These are phyloP conservation scores for Morbakka virulenta DNA, from an alignment of 30 jellyfish, hydroid and myxozoan genomes.

Conservation along the genomic window DNA sequence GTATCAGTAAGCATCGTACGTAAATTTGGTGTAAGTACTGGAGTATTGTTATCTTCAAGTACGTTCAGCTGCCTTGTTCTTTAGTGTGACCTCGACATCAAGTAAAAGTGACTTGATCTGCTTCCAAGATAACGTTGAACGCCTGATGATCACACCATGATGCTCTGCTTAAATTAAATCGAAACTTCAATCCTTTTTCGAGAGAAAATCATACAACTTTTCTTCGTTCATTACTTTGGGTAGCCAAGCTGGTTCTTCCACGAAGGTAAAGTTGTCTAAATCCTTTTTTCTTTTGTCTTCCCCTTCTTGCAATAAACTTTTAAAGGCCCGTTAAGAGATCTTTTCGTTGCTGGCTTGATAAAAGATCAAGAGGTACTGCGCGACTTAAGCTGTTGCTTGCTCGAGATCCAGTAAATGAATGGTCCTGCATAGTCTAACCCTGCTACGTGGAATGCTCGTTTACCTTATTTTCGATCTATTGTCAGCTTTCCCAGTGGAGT, in stretches of 20 bases:
- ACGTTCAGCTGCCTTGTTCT: too few species aligned
- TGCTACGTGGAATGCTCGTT: constrained; percentile 5
- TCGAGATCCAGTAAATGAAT: not conserved
- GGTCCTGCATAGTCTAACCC: constrained; percentile 53
- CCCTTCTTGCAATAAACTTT: constrained; percentile 27
- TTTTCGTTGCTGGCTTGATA: constrained; percentile 14
- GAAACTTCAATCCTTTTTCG: constrained; percentile 24
- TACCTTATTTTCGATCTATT: constrained; percentile 10
- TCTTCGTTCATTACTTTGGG: constrained; percentile 17
- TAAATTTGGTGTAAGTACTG: too few species aligned
- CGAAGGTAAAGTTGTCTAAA: constrained; percentile 23
- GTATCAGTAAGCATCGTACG: too few species aligned
- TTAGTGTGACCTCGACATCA: too few species aligned
- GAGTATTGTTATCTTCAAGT: too few species aligned
- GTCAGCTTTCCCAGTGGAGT: constrained; percentile 38
- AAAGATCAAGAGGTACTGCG: constrained; percentile 22
- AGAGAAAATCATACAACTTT: constrained; percentile 6
- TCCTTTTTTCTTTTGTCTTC: constrained; percentile 31
- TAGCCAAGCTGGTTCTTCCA: constrained; percentile 25
- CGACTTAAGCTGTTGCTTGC: constrained; percentile 39
- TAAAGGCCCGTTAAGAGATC: constrained; percentile 15
- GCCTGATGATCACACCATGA: constrained; percentile 57
- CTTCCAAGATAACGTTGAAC: too few species aligned
- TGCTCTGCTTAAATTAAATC: constrained; percentile 37
- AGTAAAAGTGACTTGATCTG: too few species aligned